These are phyloP conservation scores for Drosophila leontia DNA, from an alignment of 1,140 invertebrate species.

Conservation along the genomic window DNA sequence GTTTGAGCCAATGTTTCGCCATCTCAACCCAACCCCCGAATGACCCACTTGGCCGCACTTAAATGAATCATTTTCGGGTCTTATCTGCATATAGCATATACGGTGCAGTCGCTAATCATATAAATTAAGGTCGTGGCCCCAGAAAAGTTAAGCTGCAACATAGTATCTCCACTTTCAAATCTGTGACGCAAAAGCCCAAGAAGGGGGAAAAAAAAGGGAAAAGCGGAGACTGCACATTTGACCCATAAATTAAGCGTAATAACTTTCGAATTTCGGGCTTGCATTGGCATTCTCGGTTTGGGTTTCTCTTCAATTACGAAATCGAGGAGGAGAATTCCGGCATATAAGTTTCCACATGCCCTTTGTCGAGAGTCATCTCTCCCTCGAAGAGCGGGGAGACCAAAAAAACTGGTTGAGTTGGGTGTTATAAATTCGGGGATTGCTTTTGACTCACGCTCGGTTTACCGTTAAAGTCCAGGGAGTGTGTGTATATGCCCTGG, in stretches of 20 bases:
- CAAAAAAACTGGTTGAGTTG: constrained; percentile 39
- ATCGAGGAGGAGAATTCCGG: constrained; percentile 32
- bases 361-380: constrained; percentile 12
- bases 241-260: constrained; percentile 82
- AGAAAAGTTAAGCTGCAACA: constrained; percentile 30
- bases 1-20: constrained; percentile 52
- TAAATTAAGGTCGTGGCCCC: constrained; percentile 73
- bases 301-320: constrained; percentile 76
- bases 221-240: constrained; percentile 63
- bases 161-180: constrained; percentile 76
- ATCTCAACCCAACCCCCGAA: constrained; percentile 29
- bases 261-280: constrained; percentile 75
- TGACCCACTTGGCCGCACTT: constrained; percentile 39
- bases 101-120: constrained; percentile 70
- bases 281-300: constrained; percentile 63
- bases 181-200: constrained; percentile 64
- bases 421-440: constrained; percentile 62
- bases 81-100: constrained; percentile 63
- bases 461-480: constrained; percentile 70
- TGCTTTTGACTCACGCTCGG: constrained; percentile 54
- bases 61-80: constrained; percentile 64
- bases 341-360: constrained; percentile 25
- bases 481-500: constrained; percentile 31
- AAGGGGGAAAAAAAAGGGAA: constrained; percentile 48
- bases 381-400: constrained; percentile 23